phyloP scores from a whole-genome alignment of 2,888 invertebrate species.

The Peribatodes rhomboidaria region DNA sequence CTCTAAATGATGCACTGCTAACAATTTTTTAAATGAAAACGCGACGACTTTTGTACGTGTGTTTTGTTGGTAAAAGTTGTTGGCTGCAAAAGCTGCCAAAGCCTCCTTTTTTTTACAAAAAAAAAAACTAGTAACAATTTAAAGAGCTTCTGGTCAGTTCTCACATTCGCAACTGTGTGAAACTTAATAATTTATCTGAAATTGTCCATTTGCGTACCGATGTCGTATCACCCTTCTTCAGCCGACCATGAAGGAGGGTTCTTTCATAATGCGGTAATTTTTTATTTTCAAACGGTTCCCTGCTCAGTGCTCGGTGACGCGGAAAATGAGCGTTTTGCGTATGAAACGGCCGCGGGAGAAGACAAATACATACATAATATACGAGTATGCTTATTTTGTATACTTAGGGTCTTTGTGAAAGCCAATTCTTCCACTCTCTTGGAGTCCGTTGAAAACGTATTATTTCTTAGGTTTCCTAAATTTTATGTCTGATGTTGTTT shows the following conservation, averaged over 20 bases:
- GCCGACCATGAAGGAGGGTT: slow-evolving; percentile 70
- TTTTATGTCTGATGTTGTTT: not conserved
- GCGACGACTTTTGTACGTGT: slow-evolving; percentile 4
- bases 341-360: slow-evolving; percentile 28
- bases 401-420: slow-evolving; percentile 23
- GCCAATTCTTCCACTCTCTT: slow-evolving; percentile 24
- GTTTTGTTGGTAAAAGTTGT: not conserved
- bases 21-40: slow-evolving; percentile 23
- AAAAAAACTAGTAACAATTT: not conserved
- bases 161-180: slow-evolving; percentile 54
- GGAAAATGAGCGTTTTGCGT: slow-evolving; percentile 72
- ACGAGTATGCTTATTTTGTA: slow-evolving; percentile 49
- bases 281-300: slow-evolving; percentile 72
- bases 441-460: slow-evolving; percentile 9
- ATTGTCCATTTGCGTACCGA: slow-evolving; percentile 60
- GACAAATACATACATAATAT: slow-evolving; percentile 39
- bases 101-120: not conserved
- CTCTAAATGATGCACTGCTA: slow-evolving; percentile 51
- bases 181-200: slow-evolving; percentile 58
- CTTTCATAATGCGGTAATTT: slow-evolving; percentile 74
- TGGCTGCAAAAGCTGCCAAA: not conserved
- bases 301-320: slow-evolving; percentile 63
- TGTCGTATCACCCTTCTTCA: slow-evolving; percentile 65
- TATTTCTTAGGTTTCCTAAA: not conserved
- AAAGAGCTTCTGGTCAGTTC: not conserved